Percentiles rank a stretch among this genome's conserved stretches.
Conservation (phyloP, 2,113 vertebrate genomes). For the Nymphicus hollandicus region DNA sequence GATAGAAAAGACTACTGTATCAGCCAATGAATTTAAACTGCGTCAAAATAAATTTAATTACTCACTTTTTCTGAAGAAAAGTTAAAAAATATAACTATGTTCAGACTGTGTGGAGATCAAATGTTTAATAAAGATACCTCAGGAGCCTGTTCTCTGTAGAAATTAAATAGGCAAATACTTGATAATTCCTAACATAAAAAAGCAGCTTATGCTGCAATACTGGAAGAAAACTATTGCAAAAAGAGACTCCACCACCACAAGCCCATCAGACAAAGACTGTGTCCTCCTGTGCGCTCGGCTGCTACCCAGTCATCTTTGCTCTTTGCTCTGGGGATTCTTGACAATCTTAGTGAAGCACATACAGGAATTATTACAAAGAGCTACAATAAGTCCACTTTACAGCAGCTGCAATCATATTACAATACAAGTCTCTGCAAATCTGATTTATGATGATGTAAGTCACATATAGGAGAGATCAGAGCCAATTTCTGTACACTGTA, state of each 20-base stretch:
- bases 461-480: neutral
- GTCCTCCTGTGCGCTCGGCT: rapidly evolving
- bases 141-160: neutral
- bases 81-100: neutral
- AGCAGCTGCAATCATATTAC: neutral
- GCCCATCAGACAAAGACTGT: neutral
- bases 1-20: neutral
- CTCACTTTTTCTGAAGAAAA: neutral
- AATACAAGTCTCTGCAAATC: neutral
- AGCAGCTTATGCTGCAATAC: neutral
- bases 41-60: neutral
- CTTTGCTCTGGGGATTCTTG: neutral
- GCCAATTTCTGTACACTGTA: neutral
- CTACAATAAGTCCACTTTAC: neutral
- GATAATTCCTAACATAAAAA: neutral
- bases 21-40: neutral
- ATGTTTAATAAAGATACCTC: neutral
- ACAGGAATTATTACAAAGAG: neutral
- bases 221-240: neutral
- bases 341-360: neutral
- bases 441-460: neutral
- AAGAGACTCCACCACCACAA: neutral
- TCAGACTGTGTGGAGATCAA: neutral
- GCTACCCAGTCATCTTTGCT: neutral
- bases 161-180: neutral